Percentiles rank a stretch among this genome's conserved stretches.
Evolutionary conservation across 2,888 invertebrate genomes (phyloP).

Genomic region (Synergus laeviventris): DNA sequence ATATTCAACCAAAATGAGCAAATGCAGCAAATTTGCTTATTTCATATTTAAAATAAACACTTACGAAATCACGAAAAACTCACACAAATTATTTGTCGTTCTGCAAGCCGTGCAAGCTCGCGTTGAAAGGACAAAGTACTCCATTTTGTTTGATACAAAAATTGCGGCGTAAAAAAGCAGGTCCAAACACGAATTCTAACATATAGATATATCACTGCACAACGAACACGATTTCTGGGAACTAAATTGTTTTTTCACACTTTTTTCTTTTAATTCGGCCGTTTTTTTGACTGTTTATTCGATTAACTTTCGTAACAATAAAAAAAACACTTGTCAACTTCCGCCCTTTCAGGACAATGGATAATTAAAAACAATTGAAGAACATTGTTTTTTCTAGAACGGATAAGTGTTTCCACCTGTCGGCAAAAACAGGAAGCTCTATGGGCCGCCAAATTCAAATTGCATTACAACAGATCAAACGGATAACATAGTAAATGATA

Average conservation of each 20-base stretch:
- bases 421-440: background rate
- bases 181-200: background rate
- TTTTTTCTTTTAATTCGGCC: background rate
- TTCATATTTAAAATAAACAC: background rate
- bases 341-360: too few species aligned
- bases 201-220: background rate
- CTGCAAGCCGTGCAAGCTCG: background rate
- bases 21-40: background rate
- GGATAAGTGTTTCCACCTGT: background rate
- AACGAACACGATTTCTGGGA: background rate
- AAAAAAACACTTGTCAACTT: background rate
- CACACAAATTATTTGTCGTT: background rate
- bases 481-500: background rate
- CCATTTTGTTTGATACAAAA: background rate
- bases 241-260: background rate
- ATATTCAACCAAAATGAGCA: conserved; percentile 58
- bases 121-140: background rate
- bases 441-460: background rate
- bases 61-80: background rate
- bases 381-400: background rate
- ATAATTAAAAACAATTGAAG: background rate
- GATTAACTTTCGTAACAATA: background rate
- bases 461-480: background rate
- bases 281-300: background rate
- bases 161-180: background rate